Evolutionary conservation across 2,888 invertebrate species (phyloP), one percentile per base, ranked within the genome.

Genomic region (Caenorhabditis sp.): DNA sequence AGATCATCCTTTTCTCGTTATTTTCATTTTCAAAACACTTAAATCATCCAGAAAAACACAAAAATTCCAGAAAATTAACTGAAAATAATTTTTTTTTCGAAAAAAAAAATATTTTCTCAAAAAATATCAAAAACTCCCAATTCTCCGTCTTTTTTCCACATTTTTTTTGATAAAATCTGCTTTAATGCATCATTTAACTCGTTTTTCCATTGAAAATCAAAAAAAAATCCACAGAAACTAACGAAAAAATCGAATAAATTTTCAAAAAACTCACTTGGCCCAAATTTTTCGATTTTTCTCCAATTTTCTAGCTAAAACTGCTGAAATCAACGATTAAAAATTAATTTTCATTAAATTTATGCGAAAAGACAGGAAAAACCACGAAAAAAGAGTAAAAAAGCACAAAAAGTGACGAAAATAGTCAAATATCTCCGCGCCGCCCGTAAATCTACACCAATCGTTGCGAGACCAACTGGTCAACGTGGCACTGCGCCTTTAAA

Each of bases 401-500:
- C 32, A 4, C 5, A 32, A 32, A 32, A 32, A 32, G 4, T 32
- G 32, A 1, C 5, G 18, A 58, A 58, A 58, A 35, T 35, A 15
- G 18, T 13, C 18, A 20, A 35, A 58, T 35, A 58, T 20, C 18
- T 24, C 20, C 26, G 26, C 9, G 18, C 32, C 18, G 15, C 32
- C 20, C 28, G 5, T 58, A 22, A 22, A 32, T 37, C 22, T 37
- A 24, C 44, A 40, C 13, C 15, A 24, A 40, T 61, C 40, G 47
- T 56, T 26, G 56, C 32, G 35, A 28, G 56, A 56, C 56, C 56
- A 32, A 18, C 15, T 11, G 8, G 28, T n/a, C 55, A 55, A 26
- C 26, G 24, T 9, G 28, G 55, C n/a, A 13, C 13, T 55, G 55
- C 28, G 55, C 55, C 55, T 55, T 55, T 55, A 55, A 55, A 26